Evolutionary conservation across 2,113 vertebrate genomes (phyloP).

Genomic region (Pituophis catenifer): DNA sequence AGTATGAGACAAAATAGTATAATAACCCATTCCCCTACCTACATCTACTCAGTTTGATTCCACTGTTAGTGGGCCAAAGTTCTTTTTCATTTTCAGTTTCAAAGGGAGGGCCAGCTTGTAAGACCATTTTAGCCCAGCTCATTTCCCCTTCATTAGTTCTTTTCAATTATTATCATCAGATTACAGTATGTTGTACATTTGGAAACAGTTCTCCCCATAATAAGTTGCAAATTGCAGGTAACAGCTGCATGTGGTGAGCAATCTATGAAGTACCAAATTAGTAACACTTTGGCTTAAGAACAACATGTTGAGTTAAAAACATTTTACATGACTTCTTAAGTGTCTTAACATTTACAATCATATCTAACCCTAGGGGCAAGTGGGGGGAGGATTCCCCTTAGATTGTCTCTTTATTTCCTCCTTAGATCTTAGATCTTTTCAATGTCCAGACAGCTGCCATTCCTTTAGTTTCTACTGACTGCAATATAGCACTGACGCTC

Average conservation of each 20-base stretch:
- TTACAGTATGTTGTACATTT: background rate
- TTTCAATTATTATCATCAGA: background rate
- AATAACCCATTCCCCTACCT: background rate
- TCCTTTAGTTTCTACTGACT: background rate
- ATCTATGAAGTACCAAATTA: background rate
- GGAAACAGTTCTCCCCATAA: background rate
- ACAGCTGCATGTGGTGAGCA: background rate
- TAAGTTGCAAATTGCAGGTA: background rate
- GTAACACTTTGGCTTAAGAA: background rate
- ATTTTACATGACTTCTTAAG: background rate
- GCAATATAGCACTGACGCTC: slow-evolving; percentile 42
- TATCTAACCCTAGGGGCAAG: background rate
- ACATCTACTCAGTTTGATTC: background rate
- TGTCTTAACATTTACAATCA: background rate
- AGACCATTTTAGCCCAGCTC: background rate
- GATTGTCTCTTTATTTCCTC: background rate
- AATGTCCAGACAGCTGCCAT: slow-evolving; percentile 50
- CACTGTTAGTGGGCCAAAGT: background rate
- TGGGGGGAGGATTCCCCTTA: background rate
- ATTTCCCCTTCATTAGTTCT: background rate
- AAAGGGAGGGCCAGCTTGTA: background rate
- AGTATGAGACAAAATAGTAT: background rate
- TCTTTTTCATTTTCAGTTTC: too few relatives aligned
- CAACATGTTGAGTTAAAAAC: background rate
- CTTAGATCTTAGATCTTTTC: rapidly evolving